Evolutionary conservation across 1,140 invertebrate species (phyloP), one percentile per base, ranked within the genome.

Genomic region (Acromyrmex charruanus): DNA sequence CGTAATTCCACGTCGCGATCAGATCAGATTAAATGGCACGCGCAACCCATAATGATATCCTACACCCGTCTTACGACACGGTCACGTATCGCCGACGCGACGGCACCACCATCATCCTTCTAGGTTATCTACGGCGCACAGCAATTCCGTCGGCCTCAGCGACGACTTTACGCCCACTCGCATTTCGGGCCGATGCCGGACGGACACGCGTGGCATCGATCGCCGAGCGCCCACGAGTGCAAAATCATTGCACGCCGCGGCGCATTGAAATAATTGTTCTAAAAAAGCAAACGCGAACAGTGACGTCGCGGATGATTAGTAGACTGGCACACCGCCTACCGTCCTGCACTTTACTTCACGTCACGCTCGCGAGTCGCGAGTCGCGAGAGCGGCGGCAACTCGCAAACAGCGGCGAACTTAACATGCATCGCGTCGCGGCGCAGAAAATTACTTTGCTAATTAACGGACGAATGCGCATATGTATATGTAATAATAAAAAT

Each of bases 101-200:
- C 63, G 63, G n/a, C 66, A 31, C n/a, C 72, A 75, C 31, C 53
- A 35, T 51, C 65, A 65, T 72, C 28, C 55, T 80, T 53, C 14
- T 89, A 93, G 92, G 92, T 92, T 92, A 92, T 87, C 90, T 88
- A 69, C 88, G 71, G 59, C 55, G 69, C 85, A 66, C 77, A 77
- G 68, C 61, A 61, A 91, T 84, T 85, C 79, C 65, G 85, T 86
- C 87, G 74, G 77, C 88, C 75, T 89, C 84, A 85, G 86, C 90
- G 91, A 91, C 58, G 85, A 85, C 89, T 85, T 92, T 77, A 85
- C 88, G 87, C 86, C 84, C 87, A 89, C 80, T 84, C 79, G 87
- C 91, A 91, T 93, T 86, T 87, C 92, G 75, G 71, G 31, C 84
- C 84, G 75, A 49, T 58, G 75, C 90, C 81, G 80, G 35, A 75